Conservation (phyloP, 2,113 vertebrate species). For the Willisornis vidua region DNA sequence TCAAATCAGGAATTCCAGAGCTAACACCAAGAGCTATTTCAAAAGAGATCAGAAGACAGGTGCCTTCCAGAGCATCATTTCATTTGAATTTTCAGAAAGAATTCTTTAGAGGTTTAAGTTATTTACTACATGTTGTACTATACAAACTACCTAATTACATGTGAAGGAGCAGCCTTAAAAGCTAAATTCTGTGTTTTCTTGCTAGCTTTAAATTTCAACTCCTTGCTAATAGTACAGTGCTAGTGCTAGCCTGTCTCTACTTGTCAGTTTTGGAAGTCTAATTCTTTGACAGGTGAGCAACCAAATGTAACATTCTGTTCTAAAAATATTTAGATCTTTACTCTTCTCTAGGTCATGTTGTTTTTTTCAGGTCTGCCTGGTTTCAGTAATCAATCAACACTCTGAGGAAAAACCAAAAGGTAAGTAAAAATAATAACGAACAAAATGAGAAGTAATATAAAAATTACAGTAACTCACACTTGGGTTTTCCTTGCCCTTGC, state of each 20-base stretch:
- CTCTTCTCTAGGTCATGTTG: not conserved
- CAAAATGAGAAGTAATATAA: not conserved
- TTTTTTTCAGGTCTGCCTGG: not conserved
- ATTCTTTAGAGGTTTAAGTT: not conserved
- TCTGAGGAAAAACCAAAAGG: not conserved
- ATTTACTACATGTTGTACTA: not conserved
- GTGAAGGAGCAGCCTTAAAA: not conserved
- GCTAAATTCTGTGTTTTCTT: not conserved
- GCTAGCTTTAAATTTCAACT: not conserved
- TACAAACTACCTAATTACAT: not conserved
- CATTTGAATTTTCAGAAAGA: not conserved
- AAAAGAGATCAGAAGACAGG: not conserved
- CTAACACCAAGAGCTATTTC: not conserved
- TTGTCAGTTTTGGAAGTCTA: slow-evolving; percentile 10
- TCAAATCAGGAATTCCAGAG: not conserved
- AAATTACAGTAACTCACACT: slow-evolving; percentile 56
- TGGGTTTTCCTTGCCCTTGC: slow-evolving; percentile 49
- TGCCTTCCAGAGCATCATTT: not conserved
- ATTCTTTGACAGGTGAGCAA: not conserved
- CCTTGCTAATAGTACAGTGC: not conserved
- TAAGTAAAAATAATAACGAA: slow-evolving; percentile 4
- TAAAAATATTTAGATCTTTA: slow-evolving; percentile 22
- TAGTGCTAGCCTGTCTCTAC: not conserved
- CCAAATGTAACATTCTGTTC: not conserved
- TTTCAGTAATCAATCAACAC: slow-evolving; percentile 20